Percentiles rank a stretch among this genome's conserved stretches.
Evolutionary conservation across 2,888 invertebrate genomes (phyloP).

Genomic region (Dynastes grantii): DNA sequence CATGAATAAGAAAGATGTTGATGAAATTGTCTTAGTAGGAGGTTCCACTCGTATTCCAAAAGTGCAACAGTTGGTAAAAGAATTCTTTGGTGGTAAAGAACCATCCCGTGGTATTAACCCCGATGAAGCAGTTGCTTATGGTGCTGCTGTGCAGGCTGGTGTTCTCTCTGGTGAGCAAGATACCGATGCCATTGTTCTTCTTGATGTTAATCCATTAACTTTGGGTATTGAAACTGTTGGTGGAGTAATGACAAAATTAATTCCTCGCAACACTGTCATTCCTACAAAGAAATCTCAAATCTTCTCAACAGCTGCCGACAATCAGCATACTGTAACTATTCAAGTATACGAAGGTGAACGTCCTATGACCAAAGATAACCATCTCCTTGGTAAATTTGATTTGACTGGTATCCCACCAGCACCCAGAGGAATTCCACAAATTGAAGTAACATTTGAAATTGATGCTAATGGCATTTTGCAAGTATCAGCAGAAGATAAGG

Average conservation of each 20-base stretch:
- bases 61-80: slow-evolving; percentile 93
- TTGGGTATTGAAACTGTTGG: slow-evolving; percentile 99
- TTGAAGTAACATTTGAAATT: slow-evolving; percentile 95
- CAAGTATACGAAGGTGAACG: slow-evolving; percentile 99
- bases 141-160: slow-evolving; percentile 98
- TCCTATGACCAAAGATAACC: slow-evolving; percentile 99
- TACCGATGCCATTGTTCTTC: slow-evolving; percentile 94
- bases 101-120: slow-evolving; percentile 98
- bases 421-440: slow-evolving; percentile 93
- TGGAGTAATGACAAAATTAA: slow-evolving; percentile 99
- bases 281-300: slow-evolving; percentile 99
- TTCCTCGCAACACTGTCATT: slow-evolving; percentile 98
- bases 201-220: slow-evolving; percentile 98
- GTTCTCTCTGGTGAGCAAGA: slow-evolving; percentile 98
- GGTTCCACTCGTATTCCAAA: slow-evolving; percentile 99
- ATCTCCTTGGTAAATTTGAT: slow-evolving; percentile 98
- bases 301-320: slow-evolving; percentile 99
- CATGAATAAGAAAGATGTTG: slow-evolving; percentile 97
- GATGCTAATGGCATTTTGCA: slow-evolving; percentile 95
- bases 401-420: slow-evolving; percentile 97
- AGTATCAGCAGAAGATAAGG: slow-evolving; percentile 99
- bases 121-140: slow-evolving; percentile 99
- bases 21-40: slow-evolving; percentile 99
- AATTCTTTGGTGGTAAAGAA: slow-evolving; percentile 98
- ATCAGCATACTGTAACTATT: slow-evolving; percentile 99